A percentile compares a stretch with the other conserved stretches of the same genome.
Evolutionary conservation across 1,140 invertebrate species (phyloP).

Genomic region (Neomicropteryx cornuta): DNA sequence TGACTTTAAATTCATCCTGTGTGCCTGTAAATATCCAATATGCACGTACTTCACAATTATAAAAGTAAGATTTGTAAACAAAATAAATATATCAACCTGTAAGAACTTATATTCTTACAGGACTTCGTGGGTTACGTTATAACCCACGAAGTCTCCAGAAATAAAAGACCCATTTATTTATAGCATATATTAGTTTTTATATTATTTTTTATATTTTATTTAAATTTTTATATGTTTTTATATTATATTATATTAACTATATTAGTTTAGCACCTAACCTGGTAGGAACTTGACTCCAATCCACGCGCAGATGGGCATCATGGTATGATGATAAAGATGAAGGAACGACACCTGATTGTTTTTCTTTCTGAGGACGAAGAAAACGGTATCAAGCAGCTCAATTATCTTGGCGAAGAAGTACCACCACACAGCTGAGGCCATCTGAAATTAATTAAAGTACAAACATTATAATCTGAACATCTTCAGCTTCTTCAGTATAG

Average conservation of each 20-base stretch:
- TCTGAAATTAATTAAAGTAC: constrained; percentile 41
- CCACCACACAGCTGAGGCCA: constrained; percentile 50
- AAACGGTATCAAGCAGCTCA: constrained; percentile 62
- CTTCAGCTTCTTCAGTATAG: neutral
- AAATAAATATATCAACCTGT: neutral
- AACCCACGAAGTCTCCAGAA: neutral
- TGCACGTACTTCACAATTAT: too few relatives aligned
- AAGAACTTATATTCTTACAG: neutral
- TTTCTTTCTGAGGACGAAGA: constrained; percentile 72
- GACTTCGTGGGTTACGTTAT: neutral
- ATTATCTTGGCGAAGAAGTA: constrained; percentile 52
- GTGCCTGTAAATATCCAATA: too few relatives aligned
- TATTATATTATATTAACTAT: neutral
- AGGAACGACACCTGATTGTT: constrained; percentile 62
- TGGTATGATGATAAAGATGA: constrained; percentile 57
- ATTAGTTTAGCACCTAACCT: constrained; percentile 24
- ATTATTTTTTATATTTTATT: neutral
- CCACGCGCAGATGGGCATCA: constrained; percentile 67
- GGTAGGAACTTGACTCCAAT: constrained; percentile 71
- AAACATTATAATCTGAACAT: neutral
- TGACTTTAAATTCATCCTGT: too few relatives aligned
- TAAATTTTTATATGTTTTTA: neutral
- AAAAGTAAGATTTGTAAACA: too few relatives aligned
- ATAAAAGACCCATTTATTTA: too few relatives aligned
- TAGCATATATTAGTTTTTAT: too few relatives aligned